phyloP scores from a whole-genome alignment of 2,888 invertebrate species.

The Pristionchus entomophagus region DNA sequence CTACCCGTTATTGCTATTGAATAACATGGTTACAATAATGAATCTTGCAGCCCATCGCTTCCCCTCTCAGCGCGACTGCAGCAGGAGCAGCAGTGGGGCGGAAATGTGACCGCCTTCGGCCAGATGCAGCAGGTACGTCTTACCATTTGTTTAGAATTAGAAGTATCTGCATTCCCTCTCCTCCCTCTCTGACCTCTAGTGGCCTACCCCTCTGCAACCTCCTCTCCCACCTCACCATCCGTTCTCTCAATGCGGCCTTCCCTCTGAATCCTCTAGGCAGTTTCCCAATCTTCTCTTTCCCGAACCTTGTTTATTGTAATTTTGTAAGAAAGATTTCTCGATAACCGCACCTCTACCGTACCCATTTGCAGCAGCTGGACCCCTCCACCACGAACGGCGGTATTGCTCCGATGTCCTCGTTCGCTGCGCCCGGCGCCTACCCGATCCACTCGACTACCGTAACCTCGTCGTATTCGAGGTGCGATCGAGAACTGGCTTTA shows the following conservation, averaged over 20 bases:
- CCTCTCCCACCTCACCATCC: no score
- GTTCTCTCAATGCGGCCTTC: no score
- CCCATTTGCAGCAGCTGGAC: background rate
- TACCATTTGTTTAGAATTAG: no score
- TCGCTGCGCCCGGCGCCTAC: constrained; percentile 38
- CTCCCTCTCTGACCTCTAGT: no score
- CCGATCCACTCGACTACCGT: constrained; percentile 32
- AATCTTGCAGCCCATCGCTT: constrained; percentile 42
- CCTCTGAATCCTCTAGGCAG: no score
- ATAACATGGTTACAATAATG: no score
- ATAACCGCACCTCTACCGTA: background rate
- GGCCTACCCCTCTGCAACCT: no score
- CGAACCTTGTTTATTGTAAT: no score
- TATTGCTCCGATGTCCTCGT: constrained; percentile 4
- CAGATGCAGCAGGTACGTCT: constrained; percentile 6
- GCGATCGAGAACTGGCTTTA: background rate
- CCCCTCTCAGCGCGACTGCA: constrained; percentile 39
- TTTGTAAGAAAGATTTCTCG: no score
- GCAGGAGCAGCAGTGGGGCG: constrained; percentile 47
- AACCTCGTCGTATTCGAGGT: constrained; percentile 36
- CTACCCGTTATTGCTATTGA: no score
- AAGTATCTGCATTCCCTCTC: no score
- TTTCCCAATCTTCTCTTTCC: no score
- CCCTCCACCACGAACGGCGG: background rate
- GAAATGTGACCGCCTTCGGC: constrained; percentile 42